These are phyloP conservation scores for Falco cherrug DNA, from an alignment of 2,797 vertebrate species.

Conservation along the genomic window DNA sequence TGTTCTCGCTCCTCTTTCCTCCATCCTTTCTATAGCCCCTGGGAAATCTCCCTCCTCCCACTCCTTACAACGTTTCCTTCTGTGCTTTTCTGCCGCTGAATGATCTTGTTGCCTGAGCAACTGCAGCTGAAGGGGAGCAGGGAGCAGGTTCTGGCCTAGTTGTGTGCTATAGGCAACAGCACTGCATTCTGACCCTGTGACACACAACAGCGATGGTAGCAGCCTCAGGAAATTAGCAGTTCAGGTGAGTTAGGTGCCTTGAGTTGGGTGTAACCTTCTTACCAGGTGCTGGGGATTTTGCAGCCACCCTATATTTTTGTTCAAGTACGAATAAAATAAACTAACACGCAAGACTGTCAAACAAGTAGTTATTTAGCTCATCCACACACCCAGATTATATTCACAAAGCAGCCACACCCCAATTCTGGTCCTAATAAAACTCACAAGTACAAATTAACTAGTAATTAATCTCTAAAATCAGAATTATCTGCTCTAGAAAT, in stretches of 20 bases:
- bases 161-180: not conserved
- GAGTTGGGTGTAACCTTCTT: too few relatives aligned
- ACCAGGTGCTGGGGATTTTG: not conserved
- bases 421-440: not conserved
- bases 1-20: not conserved
- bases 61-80: not conserved
- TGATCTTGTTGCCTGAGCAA: slow-evolving; percentile 35
- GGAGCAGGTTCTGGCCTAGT: not conserved
- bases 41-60: slow-evolving; percentile 24
- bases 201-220: accelerated
- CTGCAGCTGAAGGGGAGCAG: not conserved
- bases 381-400: not conserved
- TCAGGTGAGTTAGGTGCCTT: not conserved
- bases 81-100: not conserved
- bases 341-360: not conserved
- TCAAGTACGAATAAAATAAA: not conserved
- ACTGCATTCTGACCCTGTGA: accelerated
- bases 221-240: not conserved
- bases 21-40: not conserved
- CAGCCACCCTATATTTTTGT: not conserved
- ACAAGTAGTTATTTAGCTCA: not conserved
- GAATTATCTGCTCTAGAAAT: not conserved
- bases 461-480: not conserved
- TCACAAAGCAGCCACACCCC: not conserved
- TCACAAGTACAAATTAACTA: not conserved